Base-by-base conservation (phyloP, 1,140 invertebrate genomes). In the Piezodorus guildinii region DNA sequence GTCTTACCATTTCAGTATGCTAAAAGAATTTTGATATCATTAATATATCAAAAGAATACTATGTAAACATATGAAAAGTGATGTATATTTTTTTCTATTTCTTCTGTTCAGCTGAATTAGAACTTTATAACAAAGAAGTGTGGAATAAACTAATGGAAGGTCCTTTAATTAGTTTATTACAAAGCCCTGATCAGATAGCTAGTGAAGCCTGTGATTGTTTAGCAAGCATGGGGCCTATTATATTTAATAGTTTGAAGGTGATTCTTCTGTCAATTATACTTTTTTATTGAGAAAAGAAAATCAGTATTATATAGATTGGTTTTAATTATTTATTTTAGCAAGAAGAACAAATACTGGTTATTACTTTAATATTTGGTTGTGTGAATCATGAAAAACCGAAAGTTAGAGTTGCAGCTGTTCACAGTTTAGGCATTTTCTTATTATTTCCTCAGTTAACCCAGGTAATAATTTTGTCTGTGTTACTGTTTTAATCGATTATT, bases 351-450 rank as follows among this genome's bases (percentile, higher is more conserved):
- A 65, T 67, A 17, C 45, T 65, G 0, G 25, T 67, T 3, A 64
- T 67, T 16, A 67, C 66, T 6, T 45, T 67, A n/a, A 25, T 65
- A 5, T 65, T 62, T 54, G 66, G 66, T 8, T 67, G 66, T 46
- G 27, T 60, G 27, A 25, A 54, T 21, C 60, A 65, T 60, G 66
- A 67, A 19, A 27, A 63, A 17, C 25, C 19, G n/a, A 16, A 21
- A 54, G 66, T 65, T 9, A 27, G 66, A 56, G 63, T 45, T 21
- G n/a, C 66, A n/a, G 66, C 66, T 39, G 39, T 65, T 12, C 46
- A 62, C 17, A 59, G 49, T 17, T 34, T 67, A 1, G 63, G 61
- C 12, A 62, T 65, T n/a, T 63, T 67, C 25, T 45, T 67, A 14
- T 25, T 51, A 10, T 67, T 65, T 34, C 63, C 66, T 15, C 49